phyloP scores from a whole-genome alignment of 2,797 vertebrate species.

The Eurystomus glaucurus region DNA sequence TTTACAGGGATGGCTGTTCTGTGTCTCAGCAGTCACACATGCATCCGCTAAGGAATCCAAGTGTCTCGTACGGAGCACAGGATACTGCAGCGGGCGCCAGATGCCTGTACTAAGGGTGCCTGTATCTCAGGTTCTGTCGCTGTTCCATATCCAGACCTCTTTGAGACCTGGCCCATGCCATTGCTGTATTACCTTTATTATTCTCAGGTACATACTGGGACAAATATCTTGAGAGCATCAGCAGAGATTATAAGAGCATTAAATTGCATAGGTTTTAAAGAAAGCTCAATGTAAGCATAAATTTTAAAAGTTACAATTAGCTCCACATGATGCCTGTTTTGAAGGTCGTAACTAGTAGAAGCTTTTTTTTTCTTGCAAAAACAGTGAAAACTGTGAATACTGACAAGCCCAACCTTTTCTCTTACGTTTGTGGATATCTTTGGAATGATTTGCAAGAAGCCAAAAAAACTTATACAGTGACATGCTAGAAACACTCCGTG shows the following conservation, averaged over 20 bases:
- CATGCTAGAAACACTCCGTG: neutral
- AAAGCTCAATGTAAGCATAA: neutral
- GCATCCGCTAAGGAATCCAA: neutral
- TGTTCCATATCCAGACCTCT: neutral
- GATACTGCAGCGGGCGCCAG: neutral
- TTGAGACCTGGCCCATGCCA: neutral
- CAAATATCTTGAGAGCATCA: neutral
- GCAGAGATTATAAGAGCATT: neutral
- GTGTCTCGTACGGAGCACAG: fast-evolving
- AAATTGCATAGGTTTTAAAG: neutral
- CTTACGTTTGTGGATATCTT: neutral
- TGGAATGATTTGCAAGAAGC: neutral
- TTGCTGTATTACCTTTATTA: neutral
- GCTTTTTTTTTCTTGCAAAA: neutral
- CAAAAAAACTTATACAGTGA: neutral
- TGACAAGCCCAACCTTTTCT: neutral
- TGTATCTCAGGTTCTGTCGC: neutral
- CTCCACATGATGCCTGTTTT: neutral
- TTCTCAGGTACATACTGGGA: neutral
- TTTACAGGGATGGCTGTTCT: neutral
- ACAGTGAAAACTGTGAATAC: neutral
- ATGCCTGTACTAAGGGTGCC: neutral
- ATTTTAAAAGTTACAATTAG: neutral
- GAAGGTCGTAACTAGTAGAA: neutral
- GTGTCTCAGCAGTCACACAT: neutral